Percentiles rank a stretch among this genome's conserved stretches.
Conservation (phyloP, 2,797 vertebrate species). For the Gadopsis marmoratus region DNA sequence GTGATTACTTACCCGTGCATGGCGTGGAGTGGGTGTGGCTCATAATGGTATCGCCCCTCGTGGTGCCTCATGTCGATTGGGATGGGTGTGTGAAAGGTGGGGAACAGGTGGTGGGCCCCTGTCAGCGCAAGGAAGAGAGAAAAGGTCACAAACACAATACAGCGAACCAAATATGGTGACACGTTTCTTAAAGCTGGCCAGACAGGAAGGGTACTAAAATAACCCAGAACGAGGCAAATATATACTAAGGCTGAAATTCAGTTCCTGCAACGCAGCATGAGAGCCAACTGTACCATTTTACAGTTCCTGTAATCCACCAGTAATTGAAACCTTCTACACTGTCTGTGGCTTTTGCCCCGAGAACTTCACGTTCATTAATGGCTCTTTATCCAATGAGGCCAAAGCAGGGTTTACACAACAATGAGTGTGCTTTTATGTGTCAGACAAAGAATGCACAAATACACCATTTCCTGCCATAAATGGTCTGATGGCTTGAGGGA, state of each 20-base stretch:
- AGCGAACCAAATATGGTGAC: not conserved
- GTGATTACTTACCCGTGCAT: conserved; percentile 92
- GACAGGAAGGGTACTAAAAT: conserved; percentile 11
- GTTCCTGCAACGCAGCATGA: conserved; percentile 49
- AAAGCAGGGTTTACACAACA: conserved; percentile 71
- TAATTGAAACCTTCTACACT: conserved; percentile 74
- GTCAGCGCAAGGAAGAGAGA: conserved; percentile 62
- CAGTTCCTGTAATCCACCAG: conserved; percentile 70
- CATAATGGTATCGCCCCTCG: conserved; percentile 97
- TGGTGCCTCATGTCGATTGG: conserved; percentile 97
- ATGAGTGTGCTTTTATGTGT: conserved; percentile 75
- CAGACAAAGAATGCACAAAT: conserved; percentile 74
- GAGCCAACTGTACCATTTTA: conserved; percentile 59
- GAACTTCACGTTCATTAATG: conserved; percentile 67
- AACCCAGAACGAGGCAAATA: not conserved
- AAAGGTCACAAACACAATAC: not conserved
- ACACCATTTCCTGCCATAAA: conserved; percentile 82
- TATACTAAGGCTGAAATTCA: not conserved
- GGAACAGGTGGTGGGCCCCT: conserved; percentile 95
- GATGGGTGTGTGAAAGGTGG: conserved; percentile 94
- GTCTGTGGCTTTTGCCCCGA: conserved; percentile 60
- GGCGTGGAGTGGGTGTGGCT: conserved; percentile 92
- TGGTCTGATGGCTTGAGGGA: conserved; percentile 66
- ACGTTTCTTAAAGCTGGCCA: conserved; percentile 78
- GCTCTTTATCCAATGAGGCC: conserved; percentile 57